These are phyloP conservation scores for Cryptocephalus moraei DNA, from an alignment of 2,888 invertebrate species.

Conservation along the genomic window DNA sequence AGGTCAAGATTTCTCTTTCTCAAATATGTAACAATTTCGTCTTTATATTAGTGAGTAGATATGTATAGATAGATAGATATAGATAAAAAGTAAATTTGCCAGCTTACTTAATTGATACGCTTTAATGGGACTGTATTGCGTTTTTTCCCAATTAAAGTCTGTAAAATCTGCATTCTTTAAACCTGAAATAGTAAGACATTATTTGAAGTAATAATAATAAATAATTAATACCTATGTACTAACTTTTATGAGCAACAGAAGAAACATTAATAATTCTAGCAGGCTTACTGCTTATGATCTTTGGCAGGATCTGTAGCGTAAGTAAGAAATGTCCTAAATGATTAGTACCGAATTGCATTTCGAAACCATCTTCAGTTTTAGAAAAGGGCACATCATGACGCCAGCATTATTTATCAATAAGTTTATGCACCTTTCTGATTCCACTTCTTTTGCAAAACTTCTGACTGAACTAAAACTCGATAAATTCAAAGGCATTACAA, in stretches of 20 bases:
- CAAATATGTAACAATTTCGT: too few relatives aligned
- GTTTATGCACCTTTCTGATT: slow-evolving; percentile 45
- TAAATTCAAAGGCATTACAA: slow-evolving; percentile 39
- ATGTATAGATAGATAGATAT: too few relatives aligned
- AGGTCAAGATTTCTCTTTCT: too few relatives aligned
- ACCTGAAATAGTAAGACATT: too few relatives aligned
- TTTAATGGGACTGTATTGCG: slow-evolving; percentile 50
- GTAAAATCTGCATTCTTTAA: too few relatives aligned
- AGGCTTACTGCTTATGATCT: slow-evolving; percentile 44
- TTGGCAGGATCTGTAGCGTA: slow-evolving; percentile 37
- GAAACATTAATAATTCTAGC: slow-evolving; percentile 41
- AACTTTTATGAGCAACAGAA: slow-evolving; percentile 28
- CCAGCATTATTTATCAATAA: slow-evolving; percentile 65
- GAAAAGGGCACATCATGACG: slow-evolving; percentile 55
- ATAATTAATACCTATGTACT: slow-evolving; percentile 1
- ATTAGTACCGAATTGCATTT: slow-evolving; percentile 57
- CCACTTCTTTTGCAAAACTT: slow-evolving; percentile 34
- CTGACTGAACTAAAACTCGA: slow-evolving; percentile 30
- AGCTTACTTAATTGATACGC: slow-evolving; percentile 72
- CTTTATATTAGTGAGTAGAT: too few relatives aligned
- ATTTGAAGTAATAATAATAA: too few relatives aligned
- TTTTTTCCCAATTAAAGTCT: slow-evolving; percentile 60
- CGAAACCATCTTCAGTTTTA: slow-evolving; percentile 54
- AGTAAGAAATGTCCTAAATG: slow-evolving; percentile 43
- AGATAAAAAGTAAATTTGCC: slow-evolving; percentile 65